A percentile compares a stretch with the other conserved stretches of the same genome.
Evolutionary conservation across 2,888 invertebrate genomes (phyloP).

Genomic region (Serripes groenlandicus): DNA sequence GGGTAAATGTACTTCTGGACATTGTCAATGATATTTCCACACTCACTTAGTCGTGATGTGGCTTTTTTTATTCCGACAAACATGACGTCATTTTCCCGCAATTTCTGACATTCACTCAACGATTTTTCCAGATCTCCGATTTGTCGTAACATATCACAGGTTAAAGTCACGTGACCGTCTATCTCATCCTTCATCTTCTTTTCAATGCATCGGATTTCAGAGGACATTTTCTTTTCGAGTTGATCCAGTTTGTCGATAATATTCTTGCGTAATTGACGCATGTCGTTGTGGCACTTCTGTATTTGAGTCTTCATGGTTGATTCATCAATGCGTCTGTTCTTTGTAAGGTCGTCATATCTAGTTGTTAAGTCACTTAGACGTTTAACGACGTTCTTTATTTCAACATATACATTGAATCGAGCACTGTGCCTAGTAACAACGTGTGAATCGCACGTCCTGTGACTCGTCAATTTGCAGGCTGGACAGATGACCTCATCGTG

Average conservation of each 20-base stretch:
- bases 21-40: not conserved
- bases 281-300: no score
- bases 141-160: not conserved
- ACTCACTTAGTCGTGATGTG: not conserved
- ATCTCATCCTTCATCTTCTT: not conserved
- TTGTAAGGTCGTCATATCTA: no score
- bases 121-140: not conserved
- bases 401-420: no score
- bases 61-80: not conserved
- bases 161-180: not conserved
- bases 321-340: no score
- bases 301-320: no score
- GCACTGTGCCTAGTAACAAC: no score
- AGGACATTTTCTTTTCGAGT: conserved; percentile 2
- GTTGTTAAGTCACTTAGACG: no score
- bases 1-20: not conserved
- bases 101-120: not conserved
- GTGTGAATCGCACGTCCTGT: no score
- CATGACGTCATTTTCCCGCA: not conserved
- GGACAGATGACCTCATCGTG: no score
- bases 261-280: no score
- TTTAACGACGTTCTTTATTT: no score
- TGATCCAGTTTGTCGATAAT: not conserved
- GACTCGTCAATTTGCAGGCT: no score
- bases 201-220: not conserved